Evolutionary conservation across 2,888 invertebrate species (phyloP).

Genomic region (Volucella bombylans): DNA sequence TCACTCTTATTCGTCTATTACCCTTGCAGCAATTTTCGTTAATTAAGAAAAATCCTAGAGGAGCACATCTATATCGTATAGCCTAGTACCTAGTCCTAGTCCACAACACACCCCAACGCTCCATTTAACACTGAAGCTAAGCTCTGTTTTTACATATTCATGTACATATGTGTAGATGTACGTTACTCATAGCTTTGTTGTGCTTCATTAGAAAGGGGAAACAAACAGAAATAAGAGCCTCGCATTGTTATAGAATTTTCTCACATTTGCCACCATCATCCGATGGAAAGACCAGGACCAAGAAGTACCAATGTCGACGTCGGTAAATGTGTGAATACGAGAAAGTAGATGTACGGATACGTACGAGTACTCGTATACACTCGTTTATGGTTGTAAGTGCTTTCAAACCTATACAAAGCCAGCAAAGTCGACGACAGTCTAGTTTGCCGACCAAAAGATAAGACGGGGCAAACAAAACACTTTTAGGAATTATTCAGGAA

Average conservation of each 20-base stretch:
- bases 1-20: conserved; percentile 72
- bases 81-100: not conserved
- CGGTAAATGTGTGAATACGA: conserved; percentile 16
- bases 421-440: conserved; percentile 47
- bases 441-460: conserved; percentile 68
- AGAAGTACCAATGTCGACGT: conserved; percentile 47
- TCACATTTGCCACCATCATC: conserved; percentile 60
- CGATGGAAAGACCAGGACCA: conserved; percentile 33
- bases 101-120: not conserved
- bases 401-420: conserved; percentile 14
- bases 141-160: too few species aligned
- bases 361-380: too few species aligned
- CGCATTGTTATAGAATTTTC: conserved; percentile 71
- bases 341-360: too few species aligned
- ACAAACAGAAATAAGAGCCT: conserved; percentile 59
- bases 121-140: conserved; percentile 41
- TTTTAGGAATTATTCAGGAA: conserved; percentile 68
- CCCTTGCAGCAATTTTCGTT: conserved; percentile 74
- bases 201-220: conserved; percentile 20
- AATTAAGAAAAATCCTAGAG: conserved; percentile 73
- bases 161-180: not conserved
- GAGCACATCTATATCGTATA: conserved; percentile 48
- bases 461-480: conserved; percentile 71
- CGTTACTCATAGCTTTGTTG: conserved; percentile 16
- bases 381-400: conserved; percentile 29